Percentiles rank a stretch among this genome's conserved stretches.
Conservation (phyloP, 2,888 invertebrate genomes). For the Leuctra nigra region DNA sequence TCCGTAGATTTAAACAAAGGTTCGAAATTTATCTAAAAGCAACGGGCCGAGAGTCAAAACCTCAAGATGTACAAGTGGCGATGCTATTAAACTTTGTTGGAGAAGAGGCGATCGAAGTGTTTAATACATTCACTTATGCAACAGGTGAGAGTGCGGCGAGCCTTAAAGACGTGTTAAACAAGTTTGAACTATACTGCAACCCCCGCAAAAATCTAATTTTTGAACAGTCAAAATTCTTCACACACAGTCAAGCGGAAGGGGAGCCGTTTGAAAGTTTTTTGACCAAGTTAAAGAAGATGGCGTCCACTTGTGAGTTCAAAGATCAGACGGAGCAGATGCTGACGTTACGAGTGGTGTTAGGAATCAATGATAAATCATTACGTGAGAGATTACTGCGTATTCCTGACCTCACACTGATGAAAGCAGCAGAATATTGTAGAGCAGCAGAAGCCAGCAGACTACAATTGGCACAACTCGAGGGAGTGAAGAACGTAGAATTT, state of each 20-base stretch:
- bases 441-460: neutral
- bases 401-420: neutral
- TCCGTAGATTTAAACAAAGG: neutral
- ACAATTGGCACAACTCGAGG: neutral
- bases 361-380: neutral
- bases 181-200: neutral
- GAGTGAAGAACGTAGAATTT: neutral
- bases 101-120: neutral
- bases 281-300: neutral
- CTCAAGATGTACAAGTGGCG: too few species aligned
- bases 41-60: too few species aligned
- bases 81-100: neutral
- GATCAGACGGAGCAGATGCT: neutral
- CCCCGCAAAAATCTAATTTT: neutral
- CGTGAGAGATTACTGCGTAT: neutral
- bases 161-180: neutral
- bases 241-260: neutral
- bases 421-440: neutral
- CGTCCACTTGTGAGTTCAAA: neutral
- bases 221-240: neutral
- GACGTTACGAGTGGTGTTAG: neutral
- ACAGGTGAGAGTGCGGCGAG: neutral
- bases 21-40: neutral
- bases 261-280: neutral
- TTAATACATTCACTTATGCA: neutral